Conservation (phyloP, 2,888 invertebrate genomes). For the Antheraea yamamai region DNA sequence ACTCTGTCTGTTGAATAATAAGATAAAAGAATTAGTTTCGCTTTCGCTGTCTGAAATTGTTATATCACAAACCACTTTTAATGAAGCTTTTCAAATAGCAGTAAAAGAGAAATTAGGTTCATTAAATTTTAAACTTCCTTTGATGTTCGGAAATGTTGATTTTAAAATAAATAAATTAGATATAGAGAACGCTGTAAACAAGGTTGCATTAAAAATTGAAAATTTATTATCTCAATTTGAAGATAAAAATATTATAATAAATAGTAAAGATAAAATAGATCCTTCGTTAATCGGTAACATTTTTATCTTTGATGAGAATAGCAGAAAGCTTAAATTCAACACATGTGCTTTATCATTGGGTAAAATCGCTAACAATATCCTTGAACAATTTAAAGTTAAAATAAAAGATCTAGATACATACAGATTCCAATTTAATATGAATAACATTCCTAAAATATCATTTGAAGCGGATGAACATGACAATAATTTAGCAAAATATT, state of each 20-base stretch:
- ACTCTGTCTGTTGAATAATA: background rate
- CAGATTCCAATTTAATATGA: background rate
- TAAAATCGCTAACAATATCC: slow-evolving; percentile 1
- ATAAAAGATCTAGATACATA: background rate
- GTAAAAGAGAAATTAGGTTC: background rate
- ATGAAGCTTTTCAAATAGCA: slow-evolving; percentile 3
- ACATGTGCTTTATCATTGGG: background rate
- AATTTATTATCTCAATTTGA: background rate
- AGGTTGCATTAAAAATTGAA: background rate
- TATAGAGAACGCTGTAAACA: background rate
- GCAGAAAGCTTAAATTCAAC: slow-evolving; percentile 10
- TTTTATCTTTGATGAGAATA: background rate
- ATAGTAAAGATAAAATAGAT: background rate
- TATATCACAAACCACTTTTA: background rate
- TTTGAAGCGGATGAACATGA: slow-evolving; percentile 13
- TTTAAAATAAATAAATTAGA: slow-evolving; percentile 7
- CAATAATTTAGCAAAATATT: background rate
- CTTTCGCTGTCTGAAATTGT: background rate
- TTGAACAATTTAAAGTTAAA: background rate
- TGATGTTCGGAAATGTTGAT: slow-evolving; percentile 13
- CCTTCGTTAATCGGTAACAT: slow-evolving; percentile 8
- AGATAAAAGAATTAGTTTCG: background rate
- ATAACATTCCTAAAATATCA: slow-evolving; percentile 10
- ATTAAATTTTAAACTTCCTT: slow-evolving; percentile 6
- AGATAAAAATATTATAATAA: background rate